Evolutionary conservation across 2,888 invertebrate species (phyloP).

Genomic region (Lottia scabra): DNA sequence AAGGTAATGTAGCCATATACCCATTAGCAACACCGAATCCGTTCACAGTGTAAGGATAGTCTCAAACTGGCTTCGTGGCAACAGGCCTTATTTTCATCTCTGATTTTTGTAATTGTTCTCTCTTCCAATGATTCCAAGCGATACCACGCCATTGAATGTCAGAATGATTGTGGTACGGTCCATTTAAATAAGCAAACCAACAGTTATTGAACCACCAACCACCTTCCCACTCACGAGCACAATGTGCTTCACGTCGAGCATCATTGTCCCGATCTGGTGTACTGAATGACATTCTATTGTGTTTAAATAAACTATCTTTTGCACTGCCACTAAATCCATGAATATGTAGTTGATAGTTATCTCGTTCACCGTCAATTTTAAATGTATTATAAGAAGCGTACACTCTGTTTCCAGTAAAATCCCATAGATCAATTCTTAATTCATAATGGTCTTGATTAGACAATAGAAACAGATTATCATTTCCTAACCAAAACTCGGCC

Average conservation of each 20-base stretch:
- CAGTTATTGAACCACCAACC: slow-evolving; percentile 98
- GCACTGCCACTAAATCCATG: slow-evolving; percentile 77
- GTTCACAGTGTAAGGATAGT: no score
- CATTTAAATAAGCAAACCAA: slow-evolving; percentile 93
- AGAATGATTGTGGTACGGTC: slow-evolving; percentile 78
- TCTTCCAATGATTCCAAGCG: slow-evolving; percentile 68
- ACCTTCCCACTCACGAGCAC: slow-evolving; percentile 92
- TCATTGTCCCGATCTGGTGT: slow-evolving; percentile 91
- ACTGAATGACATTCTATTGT: slow-evolving; percentile 91
- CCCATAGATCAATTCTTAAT: slow-evolving; percentile 64
- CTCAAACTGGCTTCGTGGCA: background rate
- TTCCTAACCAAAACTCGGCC: slow-evolving; percentile 64
- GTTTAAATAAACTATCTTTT: slow-evolving; percentile 88
- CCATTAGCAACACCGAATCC: no score
- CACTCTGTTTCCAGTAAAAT: slow-evolving; percentile 63
- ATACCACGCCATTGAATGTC: slow-evolving; percentile 59
- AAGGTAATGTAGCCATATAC: no score
- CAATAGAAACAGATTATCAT: slow-evolving; percentile 64
- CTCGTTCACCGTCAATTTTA: slow-evolving; percentile 63
- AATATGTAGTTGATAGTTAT: slow-evolving; percentile 58
- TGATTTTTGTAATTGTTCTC: slow-evolving; percentile 61
- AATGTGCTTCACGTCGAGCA: slow-evolving; percentile 82
- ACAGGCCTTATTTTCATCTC: slow-evolving; percentile 68
- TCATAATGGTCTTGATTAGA: slow-evolving; percentile 63
- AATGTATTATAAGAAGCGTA: slow-evolving; percentile 62